phyloP scores from a whole-genome alignment of 2,797 vertebrate species.

The Manis crassicaudata region DNA sequence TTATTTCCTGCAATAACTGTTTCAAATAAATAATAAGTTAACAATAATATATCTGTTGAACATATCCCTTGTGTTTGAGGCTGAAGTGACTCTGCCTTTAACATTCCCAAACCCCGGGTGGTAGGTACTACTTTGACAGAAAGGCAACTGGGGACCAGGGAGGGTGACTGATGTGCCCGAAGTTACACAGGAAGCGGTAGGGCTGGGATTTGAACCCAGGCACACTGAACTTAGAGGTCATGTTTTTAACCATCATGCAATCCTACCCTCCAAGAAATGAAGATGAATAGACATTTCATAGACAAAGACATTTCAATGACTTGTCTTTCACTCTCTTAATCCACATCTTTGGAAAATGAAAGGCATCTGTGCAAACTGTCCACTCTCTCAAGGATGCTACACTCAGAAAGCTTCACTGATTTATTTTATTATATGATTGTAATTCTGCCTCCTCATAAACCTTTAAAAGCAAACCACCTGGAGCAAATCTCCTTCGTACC shows the following conservation, averaged over 20 bases:
- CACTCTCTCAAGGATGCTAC: slow-evolving; percentile 19
- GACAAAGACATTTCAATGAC: background rate
- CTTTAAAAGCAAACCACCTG: slow-evolving; percentile 13
- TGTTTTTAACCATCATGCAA: background rate
- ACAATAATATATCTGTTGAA: background rate
- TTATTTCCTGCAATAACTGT: background rate
- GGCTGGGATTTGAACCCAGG: background rate
- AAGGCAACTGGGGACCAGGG: background rate
- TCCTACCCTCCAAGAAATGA: background rate
- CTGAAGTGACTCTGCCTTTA: background rate
- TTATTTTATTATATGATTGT: background rate
- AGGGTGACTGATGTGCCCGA: background rate
- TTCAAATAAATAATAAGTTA: background rate
- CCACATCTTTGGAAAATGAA: background rate
- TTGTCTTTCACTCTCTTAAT: background rate
- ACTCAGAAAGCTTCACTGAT: slow-evolving; percentile 34
- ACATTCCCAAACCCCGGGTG: background rate
- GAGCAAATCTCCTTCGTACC: background rate
- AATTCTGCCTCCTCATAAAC: slow-evolving; percentile 32
- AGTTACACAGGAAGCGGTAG: background rate
- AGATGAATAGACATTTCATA: background rate
- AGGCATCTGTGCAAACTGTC: background rate
- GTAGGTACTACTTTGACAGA: background rate
- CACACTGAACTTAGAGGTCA: background rate
- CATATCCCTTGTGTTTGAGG: background rate